Conservation (phyloP, 2,113 vertebrate species). For the Cariama cristata region DNA sequence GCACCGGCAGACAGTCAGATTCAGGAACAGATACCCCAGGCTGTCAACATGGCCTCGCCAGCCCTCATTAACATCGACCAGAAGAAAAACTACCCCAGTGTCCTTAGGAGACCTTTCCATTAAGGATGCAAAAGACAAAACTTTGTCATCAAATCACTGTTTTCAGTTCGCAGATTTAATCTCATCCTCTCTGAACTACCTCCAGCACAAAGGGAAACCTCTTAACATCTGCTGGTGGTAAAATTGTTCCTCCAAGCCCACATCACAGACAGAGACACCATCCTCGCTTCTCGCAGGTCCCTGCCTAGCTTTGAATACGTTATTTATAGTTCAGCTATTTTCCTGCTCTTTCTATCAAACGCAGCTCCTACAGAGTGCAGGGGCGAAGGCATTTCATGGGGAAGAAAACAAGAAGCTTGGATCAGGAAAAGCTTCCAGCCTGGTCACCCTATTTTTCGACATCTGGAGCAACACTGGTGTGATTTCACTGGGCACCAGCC, state of each 20-base stretch:
- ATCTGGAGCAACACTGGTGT: not conserved
- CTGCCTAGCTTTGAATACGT: not conserved
- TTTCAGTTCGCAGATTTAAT: not conserved
- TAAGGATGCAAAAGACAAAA: conserved; percentile 2
- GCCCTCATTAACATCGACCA: not conserved
- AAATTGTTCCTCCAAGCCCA: not conserved
- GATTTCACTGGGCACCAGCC: not conserved
- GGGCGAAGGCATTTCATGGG: not conserved
- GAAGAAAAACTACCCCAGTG: not conserved
- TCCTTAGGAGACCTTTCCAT: not conserved
- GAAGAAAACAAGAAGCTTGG: not conserved
- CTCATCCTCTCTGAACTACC: not conserved
- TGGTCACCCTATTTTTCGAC: not conserved
- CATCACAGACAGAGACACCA: not conserved
- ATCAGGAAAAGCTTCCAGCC: not conserved
- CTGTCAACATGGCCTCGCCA: not conserved
- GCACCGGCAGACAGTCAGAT: not conserved
- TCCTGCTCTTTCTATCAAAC: not conserved
- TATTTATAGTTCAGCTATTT: conserved; percentile 51
- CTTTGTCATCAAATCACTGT: conserved; percentile 24
- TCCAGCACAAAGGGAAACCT: not conserved
- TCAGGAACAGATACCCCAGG: not conserved
- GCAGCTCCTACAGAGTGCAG: not conserved
- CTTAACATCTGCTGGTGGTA: not conserved
- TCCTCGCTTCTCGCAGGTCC: not conserved